Percentiles rank a stretch among this genome's conserved stretches.
These are phyloP conservation scores for Formicarius rufipectus DNA, from an alignment of 2,113 vertebrate species.

Conservation along the genomic window DNA sequence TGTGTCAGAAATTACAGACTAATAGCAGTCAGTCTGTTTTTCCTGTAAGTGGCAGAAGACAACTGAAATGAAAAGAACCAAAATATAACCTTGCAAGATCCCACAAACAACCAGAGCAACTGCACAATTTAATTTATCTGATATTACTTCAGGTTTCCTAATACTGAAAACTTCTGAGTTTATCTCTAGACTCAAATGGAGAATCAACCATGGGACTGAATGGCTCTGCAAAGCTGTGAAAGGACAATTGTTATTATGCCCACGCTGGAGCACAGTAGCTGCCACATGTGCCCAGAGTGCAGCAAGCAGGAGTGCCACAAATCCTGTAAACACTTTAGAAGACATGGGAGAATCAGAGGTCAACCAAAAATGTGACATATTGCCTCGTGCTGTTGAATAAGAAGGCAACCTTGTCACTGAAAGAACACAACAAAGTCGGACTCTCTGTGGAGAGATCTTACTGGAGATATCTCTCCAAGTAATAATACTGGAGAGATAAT, in stretches of 20 bases:
- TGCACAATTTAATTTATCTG: background rate
- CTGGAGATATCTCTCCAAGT: too few species aligned
- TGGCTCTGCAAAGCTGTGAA: background rate
- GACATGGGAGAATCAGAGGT: background rate
- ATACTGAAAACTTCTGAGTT: background rate
- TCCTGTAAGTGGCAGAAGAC: background rate
- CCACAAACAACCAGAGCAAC: background rate
- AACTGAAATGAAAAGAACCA: background rate
- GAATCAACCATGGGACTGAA: background rate
- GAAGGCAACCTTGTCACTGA: background rate
- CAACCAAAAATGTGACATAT: background rate
- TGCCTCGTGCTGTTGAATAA: background rate
- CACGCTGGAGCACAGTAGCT: background rate
- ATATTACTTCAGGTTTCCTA: background rate
- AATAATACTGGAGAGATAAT: background rate
- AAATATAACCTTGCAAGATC: background rate
- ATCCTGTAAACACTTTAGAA: constrained; percentile 23
- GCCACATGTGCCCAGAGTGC: background rate
- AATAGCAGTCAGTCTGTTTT: background rate
- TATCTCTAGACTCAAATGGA: background rate
- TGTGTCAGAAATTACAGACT: background rate
- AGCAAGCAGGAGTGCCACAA: background rate
- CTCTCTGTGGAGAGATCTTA: background rate
- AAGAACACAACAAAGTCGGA: background rate
- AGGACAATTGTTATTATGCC: background rate